Base-by-base conservation (phyloP, 37 sponge, comb jelly and placozoan species). In the Cladorhizidae sp. region DNA sequence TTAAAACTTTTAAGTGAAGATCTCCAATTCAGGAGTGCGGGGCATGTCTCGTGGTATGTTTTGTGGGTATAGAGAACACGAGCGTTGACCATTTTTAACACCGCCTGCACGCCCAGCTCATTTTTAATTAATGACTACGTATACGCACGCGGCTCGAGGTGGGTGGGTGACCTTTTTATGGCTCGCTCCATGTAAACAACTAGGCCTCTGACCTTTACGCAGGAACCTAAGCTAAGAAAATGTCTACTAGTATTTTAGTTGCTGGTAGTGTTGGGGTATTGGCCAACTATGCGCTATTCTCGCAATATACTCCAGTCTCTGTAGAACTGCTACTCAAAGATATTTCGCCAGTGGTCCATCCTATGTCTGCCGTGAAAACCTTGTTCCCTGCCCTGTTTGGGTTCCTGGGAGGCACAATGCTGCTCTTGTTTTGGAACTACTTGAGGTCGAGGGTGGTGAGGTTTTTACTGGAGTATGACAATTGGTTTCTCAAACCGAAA, bases 401-500 rank as follows among this genome's bases (percentile, higher is more conserved):
- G 1, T 81, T 87, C 57, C 55, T 87, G 61, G 75, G 82, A 9
- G 88, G 88, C 38, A 87, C 88, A 11, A 26, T 81, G 38, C 11
- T 81, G 38, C 62, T 87, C 5, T 64, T 87, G 0, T 40, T 87
- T 20, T 87, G 88, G 88, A 59, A 79, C 54, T 90, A 80, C 32
- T 7, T 93, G 29, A 79, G 78, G 35, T 79, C 77, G 3, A 52
- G 80, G 25, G 57, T 85, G 33, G 75, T 88, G 12, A 36, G 93
- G 28, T 72, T 67, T 35, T 70, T 93, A 18, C 82, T 93, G 0
- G 64, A 83, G 12, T 88, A 79, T 67, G 65, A 93, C 51, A 80
- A 78, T 45, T 93, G 93, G 93, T 88, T 93, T 57, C 73, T 91
- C 63, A 49, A 72, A 18, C 87, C 88, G 17, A 88, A 82, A 63